Percentiles rank a stretch among this genome's conserved stretches.
Conservation (phyloP, 2,888 invertebrate genomes). For the Himalopsyche kuldschensis region DNA sequence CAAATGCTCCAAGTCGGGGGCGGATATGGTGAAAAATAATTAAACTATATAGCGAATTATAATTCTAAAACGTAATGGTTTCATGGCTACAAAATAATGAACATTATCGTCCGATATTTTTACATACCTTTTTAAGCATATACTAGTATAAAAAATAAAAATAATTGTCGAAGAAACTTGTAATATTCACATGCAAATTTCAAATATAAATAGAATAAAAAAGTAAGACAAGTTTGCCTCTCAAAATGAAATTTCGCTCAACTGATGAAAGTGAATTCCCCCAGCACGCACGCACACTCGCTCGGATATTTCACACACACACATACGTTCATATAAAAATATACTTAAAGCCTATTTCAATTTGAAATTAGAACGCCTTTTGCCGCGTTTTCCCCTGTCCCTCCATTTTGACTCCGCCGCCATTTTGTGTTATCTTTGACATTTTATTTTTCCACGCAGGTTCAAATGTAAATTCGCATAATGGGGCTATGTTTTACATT, state of each 20-base stretch:
- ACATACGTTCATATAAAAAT: background rate
- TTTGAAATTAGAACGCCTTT: constrained; percentile 35
- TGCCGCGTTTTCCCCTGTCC: constrained; percentile 8
- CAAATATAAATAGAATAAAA: background rate
- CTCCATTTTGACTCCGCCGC: constrained; percentile 9
- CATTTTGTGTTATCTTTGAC: constrained; percentile 29
- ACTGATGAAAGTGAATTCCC: constrained; percentile 30
- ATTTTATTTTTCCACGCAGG: constrained; percentile 13
- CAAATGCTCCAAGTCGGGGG: too few species aligned
- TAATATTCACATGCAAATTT: background rate
- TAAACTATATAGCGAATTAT: too few species aligned
- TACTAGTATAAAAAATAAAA: too few species aligned
- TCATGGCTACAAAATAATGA: too few species aligned
- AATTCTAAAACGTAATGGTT: too few species aligned
- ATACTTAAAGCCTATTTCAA: constrained; percentile 35
- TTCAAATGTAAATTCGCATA: constrained; percentile 23
- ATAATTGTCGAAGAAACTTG: background rate
- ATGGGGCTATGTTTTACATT: constrained; percentile 10
- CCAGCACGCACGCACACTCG: background rate
- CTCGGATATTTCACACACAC: background rate
- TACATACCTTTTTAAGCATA: too few species aligned
- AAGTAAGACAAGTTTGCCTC: constrained; percentile 1
- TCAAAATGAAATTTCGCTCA: constrained; percentile 34
- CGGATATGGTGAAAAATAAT: too few species aligned
- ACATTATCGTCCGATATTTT: too few species aligned